Evolutionary conservation across 2,888 invertebrate species (phyloP), one percentile per base, ranked within the genome.

Genomic region (Lasioglossum villosulum): DNA sequence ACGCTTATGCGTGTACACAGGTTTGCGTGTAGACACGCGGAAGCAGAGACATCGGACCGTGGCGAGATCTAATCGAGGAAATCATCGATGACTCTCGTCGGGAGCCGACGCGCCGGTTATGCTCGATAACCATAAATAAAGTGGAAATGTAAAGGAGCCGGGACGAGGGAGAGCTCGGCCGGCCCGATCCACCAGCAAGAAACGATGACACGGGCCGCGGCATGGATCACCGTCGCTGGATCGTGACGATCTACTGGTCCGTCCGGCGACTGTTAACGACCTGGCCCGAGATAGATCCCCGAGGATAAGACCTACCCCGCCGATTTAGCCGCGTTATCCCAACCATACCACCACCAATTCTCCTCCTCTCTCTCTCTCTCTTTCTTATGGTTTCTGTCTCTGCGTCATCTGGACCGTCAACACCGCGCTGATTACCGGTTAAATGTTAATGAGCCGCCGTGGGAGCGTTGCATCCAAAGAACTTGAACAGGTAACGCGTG

Each of bases 361-460:
- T n/a, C 27, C 27, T 10, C 1, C n/a, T 12, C n/a, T 8, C 56
- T 19, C 5, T 5, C 48, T 48, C 48, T 10, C 27, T 4, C 4
- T 59, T 5, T 27, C 30, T 16, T 4, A 2, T 14, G 16, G 27
- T 27, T 59, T 5, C 59, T 27, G 16, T 14, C 27, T 27, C 59
- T 14, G 27, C 16, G 2, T 59, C 27, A n/a, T n/a, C 52, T n/a
- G 52, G 52, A n/a, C 78, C 85, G 75, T 83, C 86, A 84, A 90
- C 89, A 5, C 86, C 88, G 63, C 70, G 63, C 68, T 90, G 90
- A 91, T 91, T 90, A 86, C 83, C 80, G 75, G 84, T 81, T 90
- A 90, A 90, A 91, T 89, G 90, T 90, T 90, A 90, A 90, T 87
- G 88, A 82, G 78, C 86, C 90, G 87, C 86, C 88, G 84, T 82